These are phyloP conservation scores for Chironex yamaguchii DNA, from an alignment of 30 jellyfish, hydroid and myxozoan species.

Conservation along the genomic window DNA sequence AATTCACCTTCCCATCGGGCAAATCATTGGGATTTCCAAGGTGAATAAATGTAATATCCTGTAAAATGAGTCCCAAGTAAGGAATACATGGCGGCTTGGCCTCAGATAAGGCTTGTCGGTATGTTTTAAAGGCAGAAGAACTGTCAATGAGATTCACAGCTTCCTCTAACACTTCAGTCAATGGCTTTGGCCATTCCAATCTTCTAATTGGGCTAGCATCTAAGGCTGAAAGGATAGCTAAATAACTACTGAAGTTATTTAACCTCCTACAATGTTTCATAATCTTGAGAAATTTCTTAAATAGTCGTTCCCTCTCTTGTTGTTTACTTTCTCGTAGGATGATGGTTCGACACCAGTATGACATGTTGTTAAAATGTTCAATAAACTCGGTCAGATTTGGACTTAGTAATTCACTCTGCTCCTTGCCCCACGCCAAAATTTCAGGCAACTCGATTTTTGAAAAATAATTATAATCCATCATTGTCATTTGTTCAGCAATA, in stretches of 20 bases:
- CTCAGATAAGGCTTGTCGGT: conserved; percentile 93
- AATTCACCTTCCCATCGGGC: conserved; percentile 97
- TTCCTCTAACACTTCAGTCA: conserved; percentile 85
- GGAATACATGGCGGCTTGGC: conserved; percentile 99
- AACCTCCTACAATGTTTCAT: conserved; percentile 83
- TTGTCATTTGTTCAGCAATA: conserved; percentile 94
- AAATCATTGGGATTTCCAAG: conserved; percentile 94
- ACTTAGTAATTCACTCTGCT: conserved; percentile 91
- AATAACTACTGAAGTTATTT: conserved; percentile 88
- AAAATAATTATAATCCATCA: conserved; percentile 89
- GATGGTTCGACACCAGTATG: conserved; percentile 94
- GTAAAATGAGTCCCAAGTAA: conserved; percentile 94
- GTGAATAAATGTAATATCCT: conserved; percentile 94
- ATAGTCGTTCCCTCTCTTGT: conserved; percentile 91
- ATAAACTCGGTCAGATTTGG: conserved; percentile 95
- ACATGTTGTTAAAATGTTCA: conserved; percentile 95
- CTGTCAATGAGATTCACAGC: conserved; percentile 87
- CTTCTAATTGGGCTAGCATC: conserved; percentile 93
- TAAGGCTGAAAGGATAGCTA: conserved; percentile 93
- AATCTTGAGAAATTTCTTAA: conserved; percentile 85
- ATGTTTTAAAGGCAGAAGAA: conserved; percentile 90
- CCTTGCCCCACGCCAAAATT: conserved; percentile 98
- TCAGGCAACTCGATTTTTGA: conserved; percentile 94
- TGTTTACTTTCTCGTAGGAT: conserved; percentile 86
- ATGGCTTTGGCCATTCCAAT: conserved; percentile 96